Conservation (phyloP, 2,797 vertebrate species). For the Steatocranus sp. region DNA sequence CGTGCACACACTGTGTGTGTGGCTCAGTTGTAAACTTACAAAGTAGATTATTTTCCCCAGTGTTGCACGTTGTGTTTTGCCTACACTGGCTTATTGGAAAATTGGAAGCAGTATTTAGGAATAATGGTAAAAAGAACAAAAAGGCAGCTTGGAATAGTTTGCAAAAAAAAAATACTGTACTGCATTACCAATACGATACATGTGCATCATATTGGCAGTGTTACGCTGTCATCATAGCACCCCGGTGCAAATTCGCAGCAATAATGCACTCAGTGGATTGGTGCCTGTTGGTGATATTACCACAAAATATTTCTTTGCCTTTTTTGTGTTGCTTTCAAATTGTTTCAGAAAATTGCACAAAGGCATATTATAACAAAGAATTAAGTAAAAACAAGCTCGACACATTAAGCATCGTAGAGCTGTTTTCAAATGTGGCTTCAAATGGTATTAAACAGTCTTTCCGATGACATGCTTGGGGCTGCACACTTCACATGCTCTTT, state of each 20-base stretch:
- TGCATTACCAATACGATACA: not conserved
- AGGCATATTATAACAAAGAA: not conserved
- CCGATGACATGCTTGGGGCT: not conserved
- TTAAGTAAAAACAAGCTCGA: not conserved
- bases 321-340: not conserved
- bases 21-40: not conserved
- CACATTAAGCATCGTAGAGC: not conserved
- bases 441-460: not conserved
- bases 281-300: not conserved
- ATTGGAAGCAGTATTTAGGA: not conserved
- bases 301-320: not conserved
- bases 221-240: not conserved
- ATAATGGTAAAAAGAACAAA: not conserved
- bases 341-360: not conserved
- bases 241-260: not conserved
- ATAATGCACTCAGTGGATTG: not conserved
- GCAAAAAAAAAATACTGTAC: not conserved
- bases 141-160: not conserved
- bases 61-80: not conserved
- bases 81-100: not conserved
- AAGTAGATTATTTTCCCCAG: not conserved
- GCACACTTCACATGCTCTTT: conserved; percentile 25
- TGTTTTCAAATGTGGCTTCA: not conserved
- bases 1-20: too few species aligned
- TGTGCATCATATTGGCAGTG: not conserved